Conservation (phyloP, 53 echinoderm and acorn worm species). For the Actinopyga echinites region DNA sequence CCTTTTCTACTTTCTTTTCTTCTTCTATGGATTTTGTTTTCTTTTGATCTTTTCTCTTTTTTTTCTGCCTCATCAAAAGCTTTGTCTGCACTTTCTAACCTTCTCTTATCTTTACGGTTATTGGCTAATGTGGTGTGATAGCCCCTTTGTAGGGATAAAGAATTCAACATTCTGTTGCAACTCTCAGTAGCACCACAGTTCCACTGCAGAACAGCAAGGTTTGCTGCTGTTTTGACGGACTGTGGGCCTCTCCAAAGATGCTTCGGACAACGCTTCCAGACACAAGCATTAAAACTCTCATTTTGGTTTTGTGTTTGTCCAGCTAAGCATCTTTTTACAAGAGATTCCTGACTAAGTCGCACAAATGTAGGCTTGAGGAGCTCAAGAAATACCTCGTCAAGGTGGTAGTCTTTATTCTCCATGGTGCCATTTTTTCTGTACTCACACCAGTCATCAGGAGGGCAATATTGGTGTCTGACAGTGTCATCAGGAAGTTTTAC, state of each 20-base stretch:
- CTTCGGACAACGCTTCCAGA: slow-evolving; percentile 58
- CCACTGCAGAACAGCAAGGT: slow-evolving; percentile 58
- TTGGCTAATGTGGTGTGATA: slow-evolving; percentile 28
- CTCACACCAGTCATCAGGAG: neutral
- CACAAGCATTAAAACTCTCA: slow-evolving; percentile 55
- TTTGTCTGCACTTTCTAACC: slow-evolving; percentile 11
- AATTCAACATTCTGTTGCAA: neutral
- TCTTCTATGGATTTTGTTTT: neutral
- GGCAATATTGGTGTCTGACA: too few relatives aligned
- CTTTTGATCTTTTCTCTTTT: neutral
- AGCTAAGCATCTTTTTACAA: slow-evolving; percentile 47
- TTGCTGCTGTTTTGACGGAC: slow-evolving; percentile 33
- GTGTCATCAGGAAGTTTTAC: neutral
- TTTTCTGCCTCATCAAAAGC: slow-evolving; percentile 15
- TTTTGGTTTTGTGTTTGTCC: slow-evolving; percentile 57
- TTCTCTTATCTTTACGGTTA: neutral
- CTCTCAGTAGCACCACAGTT: slow-evolving; percentile 49
- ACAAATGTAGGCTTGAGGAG: slow-evolving; percentile 34
- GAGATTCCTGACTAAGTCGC: slow-evolving; percentile 34
- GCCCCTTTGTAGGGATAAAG: slow-evolving; percentile 3
- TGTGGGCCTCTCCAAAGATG: slow-evolving; percentile 62
- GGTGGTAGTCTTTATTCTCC: slow-evolving; percentile 4
- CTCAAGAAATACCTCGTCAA: slow-evolving; percentile 13
- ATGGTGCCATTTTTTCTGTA: neutral
- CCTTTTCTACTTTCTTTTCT: neutral